Percentiles rank a stretch among this genome's conserved stretches.
Conservation (phyloP, 2,888 invertebrate species). For the Cataglyphis altisquamis region DNA sequence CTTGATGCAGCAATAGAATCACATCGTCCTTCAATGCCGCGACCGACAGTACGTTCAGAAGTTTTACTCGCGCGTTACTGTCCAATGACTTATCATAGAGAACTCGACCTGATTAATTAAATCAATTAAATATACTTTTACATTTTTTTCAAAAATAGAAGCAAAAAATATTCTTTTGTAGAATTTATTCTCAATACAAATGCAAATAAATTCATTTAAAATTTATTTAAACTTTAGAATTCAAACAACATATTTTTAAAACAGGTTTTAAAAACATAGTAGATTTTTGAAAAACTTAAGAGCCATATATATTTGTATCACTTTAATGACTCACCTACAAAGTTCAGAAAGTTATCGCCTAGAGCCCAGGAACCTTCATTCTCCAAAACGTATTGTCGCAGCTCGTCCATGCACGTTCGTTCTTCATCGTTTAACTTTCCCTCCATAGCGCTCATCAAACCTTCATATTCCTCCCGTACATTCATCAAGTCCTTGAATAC, state of each 20-base stretch:
- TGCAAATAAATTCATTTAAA: background rate
- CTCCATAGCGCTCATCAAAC: conserved; percentile 90
- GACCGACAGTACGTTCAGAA: conserved; percentile 91
- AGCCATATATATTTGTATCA: background rate
- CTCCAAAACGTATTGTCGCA: conserved; percentile 95
- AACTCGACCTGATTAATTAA: conserved; percentile 87
- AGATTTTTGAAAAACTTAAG: background rate
- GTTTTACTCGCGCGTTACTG: conserved; percentile 89
- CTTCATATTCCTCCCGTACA: conserved; percentile 92
- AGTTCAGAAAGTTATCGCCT: conserved; percentile 94
- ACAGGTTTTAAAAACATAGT: background rate
- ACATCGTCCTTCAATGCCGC: conserved; percentile 96
- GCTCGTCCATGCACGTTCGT: conserved; percentile 92
- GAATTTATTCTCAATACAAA: background rate
- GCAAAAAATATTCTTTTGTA: background rate
- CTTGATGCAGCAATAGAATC: conserved; percentile 95
- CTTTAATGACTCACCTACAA: conserved; percentile 89
- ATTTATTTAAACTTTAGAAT: background rate
- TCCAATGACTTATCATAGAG: conserved; percentile 89
- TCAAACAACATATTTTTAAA: background rate
- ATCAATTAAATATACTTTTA: conserved; percentile 4
- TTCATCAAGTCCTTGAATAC: conserved; percentile 91
- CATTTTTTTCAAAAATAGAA: background rate
- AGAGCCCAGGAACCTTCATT: conserved; percentile 97
- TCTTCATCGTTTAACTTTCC: conserved; percentile 92